A percentile compares a stretch with the other conserved stretches of the same genome.
phyloP scores from a whole-genome alignment of 2,797 vertebrate genomes.

The Eidolon dupreanum region DNA sequence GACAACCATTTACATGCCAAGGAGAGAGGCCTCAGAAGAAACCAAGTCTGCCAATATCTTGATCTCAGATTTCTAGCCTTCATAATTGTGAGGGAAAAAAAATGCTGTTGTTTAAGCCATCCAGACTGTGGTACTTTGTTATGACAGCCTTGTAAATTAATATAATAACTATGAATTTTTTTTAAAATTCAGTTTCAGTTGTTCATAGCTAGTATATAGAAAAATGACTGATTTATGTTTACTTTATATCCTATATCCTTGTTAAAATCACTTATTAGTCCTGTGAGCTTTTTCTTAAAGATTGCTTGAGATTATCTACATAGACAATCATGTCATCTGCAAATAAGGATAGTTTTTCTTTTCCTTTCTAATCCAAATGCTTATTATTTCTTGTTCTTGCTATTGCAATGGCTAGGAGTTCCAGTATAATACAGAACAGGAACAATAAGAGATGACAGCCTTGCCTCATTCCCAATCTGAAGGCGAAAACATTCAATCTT shows the following conservation, averaged over 20 bases:
- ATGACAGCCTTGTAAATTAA: not conserved
- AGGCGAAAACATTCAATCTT: not conserved
- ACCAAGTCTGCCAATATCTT: not conserved
- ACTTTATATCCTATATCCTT: not conserved
- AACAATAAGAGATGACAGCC: not conserved
- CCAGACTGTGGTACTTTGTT: not conserved
- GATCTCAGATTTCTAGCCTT: not conserved
- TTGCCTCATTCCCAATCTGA: not conserved
- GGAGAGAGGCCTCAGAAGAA: not conserved
- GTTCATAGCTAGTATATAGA: not conserved
- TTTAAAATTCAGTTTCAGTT: not conserved
- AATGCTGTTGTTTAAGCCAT: not conserved
- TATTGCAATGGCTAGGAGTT: not conserved
- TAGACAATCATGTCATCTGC: not conserved
- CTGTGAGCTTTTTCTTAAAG: not conserved
- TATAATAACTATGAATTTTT: not conserved
- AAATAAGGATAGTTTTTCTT: not conserved
- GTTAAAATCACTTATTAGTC: not conserved
- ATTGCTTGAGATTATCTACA: not conserved
- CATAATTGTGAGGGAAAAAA: not conserved
- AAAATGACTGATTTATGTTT: not conserved
- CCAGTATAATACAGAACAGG: not conserved
- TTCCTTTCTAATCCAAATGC: not conserved
- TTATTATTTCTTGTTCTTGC: constrained; percentile 10
- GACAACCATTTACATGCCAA: not conserved